Conservation (phyloP, 2,113 vertebrate species). For the Sylvia atricapilla region DNA sequence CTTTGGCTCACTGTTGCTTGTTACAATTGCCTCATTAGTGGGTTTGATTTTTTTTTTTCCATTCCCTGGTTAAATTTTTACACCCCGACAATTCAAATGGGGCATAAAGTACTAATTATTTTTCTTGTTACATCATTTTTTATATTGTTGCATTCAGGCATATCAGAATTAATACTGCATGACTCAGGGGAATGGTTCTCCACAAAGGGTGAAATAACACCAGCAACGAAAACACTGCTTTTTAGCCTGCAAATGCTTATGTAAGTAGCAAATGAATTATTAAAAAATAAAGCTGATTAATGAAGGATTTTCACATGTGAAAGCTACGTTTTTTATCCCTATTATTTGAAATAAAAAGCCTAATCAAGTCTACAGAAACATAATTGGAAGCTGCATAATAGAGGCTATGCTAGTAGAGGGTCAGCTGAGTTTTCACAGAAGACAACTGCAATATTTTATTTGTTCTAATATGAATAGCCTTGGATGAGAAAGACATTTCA, state of each 20-base stretch:
- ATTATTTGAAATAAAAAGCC: conserved; percentile 20
- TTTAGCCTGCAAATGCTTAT: conserved; percentile 1
- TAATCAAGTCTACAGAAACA: background rate
- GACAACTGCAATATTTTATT: background rate
- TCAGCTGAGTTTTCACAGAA: background rate
- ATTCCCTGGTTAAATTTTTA: background rate
- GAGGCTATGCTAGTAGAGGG: background rate
- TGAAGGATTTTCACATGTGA: conserved; percentile 7
- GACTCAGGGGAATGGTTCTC: background rate
- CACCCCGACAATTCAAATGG: background rate
- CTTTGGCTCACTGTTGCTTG: background rate
- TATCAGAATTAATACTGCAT: conserved; percentile 1
- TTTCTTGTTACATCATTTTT: conserved; percentile 23
- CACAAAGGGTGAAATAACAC: background rate
- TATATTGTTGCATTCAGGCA: background rate
- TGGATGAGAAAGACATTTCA: background rate
- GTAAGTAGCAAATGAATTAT: conserved; percentile 26
- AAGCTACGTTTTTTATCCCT: background rate
- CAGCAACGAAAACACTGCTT: background rate
- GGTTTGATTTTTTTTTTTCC: background rate
- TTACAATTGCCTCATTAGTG: background rate
- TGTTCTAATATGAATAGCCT: background rate
- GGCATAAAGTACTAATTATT: conserved; percentile 14
- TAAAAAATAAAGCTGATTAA: conserved; percentile 7
- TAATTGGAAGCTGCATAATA: conserved; percentile 26